These are phyloP conservation scores for Vipera latastei DNA, from an alignment of 2,797 vertebrate genomes.

Conservation along the genomic window DNA sequence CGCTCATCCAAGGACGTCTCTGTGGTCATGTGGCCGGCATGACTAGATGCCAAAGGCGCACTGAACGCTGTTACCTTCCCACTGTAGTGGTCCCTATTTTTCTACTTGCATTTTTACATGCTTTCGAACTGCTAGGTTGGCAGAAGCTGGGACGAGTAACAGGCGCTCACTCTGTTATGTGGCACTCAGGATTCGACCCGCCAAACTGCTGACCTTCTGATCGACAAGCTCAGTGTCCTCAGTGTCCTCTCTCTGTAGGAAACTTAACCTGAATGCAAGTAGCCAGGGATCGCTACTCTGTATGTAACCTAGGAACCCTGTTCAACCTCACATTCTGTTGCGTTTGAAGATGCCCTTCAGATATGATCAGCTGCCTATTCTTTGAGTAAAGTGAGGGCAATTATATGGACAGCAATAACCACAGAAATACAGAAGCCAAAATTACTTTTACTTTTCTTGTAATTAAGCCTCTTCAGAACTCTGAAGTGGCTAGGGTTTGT, in stretches of 20 bases:
- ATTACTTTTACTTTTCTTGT: slow-evolving; percentile 68
- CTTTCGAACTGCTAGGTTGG: too few species aligned
- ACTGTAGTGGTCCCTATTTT: too few species aligned
- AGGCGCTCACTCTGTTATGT: too few species aligned
- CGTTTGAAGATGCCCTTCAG: slow-evolving; percentile 57
- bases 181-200: too few species aligned
- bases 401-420: slow-evolving; percentile 72
- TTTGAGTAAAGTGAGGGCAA: slow-evolving; percentile 61
- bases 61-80: too few species aligned
- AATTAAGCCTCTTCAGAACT: slow-evolving; percentile 68
- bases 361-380: slow-evolving; percentile 68
- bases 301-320: slow-evolving; percentile 43
- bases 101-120: too few species aligned
- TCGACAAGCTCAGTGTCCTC: too few species aligned
- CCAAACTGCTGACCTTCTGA: too few species aligned
- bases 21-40: too few species aligned
- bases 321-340: slow-evolving; percentile 58
- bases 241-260: background rate
- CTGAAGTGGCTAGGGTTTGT: slow-evolving; percentile 64
- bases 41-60: too few species aligned
- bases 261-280: background rate
- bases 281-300: slow-evolving; percentile 30
- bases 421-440: slow-evolving; percentile 68
- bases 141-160: too few species aligned
- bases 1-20: too few species aligned